A percentile compares a stretch with the other conserved stretches of the same genome.
phyloP scores from a whole-genome alignment of 2,888 invertebrate species.

The Hirtodrosophila confusa region DNA sequence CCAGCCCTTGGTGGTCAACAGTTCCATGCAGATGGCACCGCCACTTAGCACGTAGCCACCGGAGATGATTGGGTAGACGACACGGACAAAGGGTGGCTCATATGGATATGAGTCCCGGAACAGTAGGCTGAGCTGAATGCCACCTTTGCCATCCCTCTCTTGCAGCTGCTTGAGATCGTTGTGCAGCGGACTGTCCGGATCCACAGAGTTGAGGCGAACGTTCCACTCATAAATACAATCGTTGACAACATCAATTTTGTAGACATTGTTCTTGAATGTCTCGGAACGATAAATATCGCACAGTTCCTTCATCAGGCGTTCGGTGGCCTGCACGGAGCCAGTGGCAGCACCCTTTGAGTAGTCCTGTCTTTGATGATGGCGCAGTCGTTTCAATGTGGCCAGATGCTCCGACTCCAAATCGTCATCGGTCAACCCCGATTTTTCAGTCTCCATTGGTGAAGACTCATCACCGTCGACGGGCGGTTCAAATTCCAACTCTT shows the following conservation, averaged over 20 bases:
- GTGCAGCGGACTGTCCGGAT: conserved; percentile 98
- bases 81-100: conserved; percentile 98
- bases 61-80: conserved; percentile 97
- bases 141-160: conserved; percentile 97
- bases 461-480: conserved; percentile 86
- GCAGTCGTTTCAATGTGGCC: conserved; percentile 95
- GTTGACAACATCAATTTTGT: conserved; percentile 96
- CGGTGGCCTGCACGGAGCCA: conserved; percentile 99
- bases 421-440: conserved; percentile 86
- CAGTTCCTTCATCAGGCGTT: conserved; percentile 99
- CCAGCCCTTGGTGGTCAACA: conserved; percentile 99
- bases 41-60: conserved; percentile 98
- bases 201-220: conserved; percentile 97
- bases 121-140: conserved; percentile 96
- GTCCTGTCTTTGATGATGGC: conserved; percentile 97
- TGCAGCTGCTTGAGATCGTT: conserved; percentile 93
- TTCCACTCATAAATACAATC: conserved; percentile 99
- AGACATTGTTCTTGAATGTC: conserved; percentile 95
- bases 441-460: conserved; percentile 91
- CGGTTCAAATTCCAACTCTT: conserved; percentile 82
- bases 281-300: conserved; percentile 98
- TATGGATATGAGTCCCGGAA: conserved; percentile 99
- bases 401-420: conserved; percentile 95
- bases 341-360: conserved; percentile 96
- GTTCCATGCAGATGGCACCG: conserved; percentile 99